Conservation (phyloP, 92 coral and sea anemone species). For the Diadumene lineata region DNA sequence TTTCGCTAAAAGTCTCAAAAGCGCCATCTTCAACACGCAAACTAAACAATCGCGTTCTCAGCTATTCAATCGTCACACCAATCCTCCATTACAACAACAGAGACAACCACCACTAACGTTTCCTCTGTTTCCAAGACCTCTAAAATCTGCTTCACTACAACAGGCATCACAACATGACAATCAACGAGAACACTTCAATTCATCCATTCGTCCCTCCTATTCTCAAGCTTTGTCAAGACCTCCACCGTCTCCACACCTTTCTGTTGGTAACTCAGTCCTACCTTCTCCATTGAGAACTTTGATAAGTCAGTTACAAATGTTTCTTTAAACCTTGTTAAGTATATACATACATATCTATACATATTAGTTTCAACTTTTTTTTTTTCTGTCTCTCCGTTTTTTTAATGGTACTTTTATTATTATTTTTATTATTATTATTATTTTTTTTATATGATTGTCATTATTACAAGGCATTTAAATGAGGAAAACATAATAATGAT, state of each 20-base stretch:
- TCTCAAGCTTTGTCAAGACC: not conserved
- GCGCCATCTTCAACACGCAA: slow-evolving; percentile 26
- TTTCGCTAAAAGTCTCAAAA: slow-evolving; percentile 48
- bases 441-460: slow-evolving; percentile 1
- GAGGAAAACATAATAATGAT: too few species aligned
- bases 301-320: slow-evolving; percentile 35
- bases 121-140: too few species aligned
- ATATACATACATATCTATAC: not conserved
- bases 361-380: not conserved
- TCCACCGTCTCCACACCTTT: not conserved
- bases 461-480: too few species aligned
- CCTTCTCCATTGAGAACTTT: slow-evolving; percentile 14
- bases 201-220: not conserved
- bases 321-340: slow-evolving; percentile 13
- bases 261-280: slow-evolving; percentile 29
- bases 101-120: not conserved
- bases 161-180: too few species aligned
- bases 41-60: slow-evolving; percentile 24
- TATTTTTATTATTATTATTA: too few species aligned
- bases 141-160: too few species aligned
- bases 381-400: not conserved
- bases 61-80: not conserved
- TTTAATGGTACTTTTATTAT: slow-evolving; percentile 8
- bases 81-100: slow-evolving; percentile 1
- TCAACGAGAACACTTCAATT: not conserved